Evolutionary conservation across 2,113 vertebrate genomes (phyloP).

Genomic region (Podarcis cretensis): DNA sequence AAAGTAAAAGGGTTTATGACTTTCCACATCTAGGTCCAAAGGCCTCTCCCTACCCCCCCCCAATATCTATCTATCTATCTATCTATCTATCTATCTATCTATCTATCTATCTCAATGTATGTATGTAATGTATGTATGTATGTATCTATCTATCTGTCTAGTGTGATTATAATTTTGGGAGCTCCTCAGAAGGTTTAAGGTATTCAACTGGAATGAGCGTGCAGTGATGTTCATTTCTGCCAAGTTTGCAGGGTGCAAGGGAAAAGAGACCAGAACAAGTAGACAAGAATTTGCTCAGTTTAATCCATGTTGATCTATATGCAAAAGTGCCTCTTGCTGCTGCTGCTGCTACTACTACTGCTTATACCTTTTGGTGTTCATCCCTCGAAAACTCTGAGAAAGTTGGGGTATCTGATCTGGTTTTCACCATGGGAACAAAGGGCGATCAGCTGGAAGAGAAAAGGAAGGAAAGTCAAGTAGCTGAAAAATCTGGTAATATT

Average conservation of each 20-base stretch:
- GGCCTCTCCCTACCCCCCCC: no score
- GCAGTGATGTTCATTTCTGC: background rate
- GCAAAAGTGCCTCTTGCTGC: background rate
- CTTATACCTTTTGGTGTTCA: conserved; percentile 40
- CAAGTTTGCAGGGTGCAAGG: background rate
- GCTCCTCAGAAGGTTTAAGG: background rate
- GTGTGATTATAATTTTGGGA: background rate
- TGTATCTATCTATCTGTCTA: no score
- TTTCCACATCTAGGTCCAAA: background rate
- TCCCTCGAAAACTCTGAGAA: conserved; percentile 70
- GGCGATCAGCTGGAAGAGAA: conserved; percentile 69
- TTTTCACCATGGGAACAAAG: conserved; percentile 68
- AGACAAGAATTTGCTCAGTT: background rate
- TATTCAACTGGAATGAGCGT: background rate
- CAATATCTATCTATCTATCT: no score
- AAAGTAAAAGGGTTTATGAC: background rate
- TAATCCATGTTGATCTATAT: conserved; percentile 7
- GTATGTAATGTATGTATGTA: no score
- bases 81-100: no score
- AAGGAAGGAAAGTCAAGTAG: background rate
- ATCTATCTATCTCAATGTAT: no score
- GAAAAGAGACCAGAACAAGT: background rate
- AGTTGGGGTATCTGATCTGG: conserved; percentile 71
- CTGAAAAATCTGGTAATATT: conserved; percentile 21
- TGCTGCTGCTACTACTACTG: background rate